Evolutionary conservation across 2,797 vertebrate species (phyloP).

Genomic region (Anguilla megastoma): DNA sequence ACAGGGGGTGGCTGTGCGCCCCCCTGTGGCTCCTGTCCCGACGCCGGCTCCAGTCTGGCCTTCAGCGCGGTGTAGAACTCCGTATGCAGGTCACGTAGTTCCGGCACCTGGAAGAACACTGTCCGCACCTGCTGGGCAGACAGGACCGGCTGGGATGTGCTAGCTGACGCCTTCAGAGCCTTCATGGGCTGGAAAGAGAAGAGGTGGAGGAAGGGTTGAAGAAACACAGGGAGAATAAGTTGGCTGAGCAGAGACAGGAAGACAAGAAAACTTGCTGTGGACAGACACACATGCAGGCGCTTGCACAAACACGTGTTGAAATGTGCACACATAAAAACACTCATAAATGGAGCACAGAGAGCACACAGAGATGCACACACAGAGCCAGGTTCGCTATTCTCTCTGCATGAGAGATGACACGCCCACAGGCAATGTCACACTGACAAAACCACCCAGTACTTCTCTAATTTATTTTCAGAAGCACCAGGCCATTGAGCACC

Average conservation of each 20-base stretch:
- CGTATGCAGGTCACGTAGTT: slow-evolving; percentile 69
- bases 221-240: background rate
- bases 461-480: slow-evolving; percentile 2
- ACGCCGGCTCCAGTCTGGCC: slow-evolving; percentile 48
- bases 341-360: background rate
- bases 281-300: background rate
- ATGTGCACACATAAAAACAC: background rate
- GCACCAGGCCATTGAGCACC: background rate
- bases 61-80: slow-evolving; percentile 64
- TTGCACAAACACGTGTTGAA: too few relatives aligned
- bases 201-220: background rate
- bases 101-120: slow-evolving; percentile 76
- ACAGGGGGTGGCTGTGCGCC: slow-evolving; percentile 45
- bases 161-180: slow-evolving; percentile 71
- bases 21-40: slow-evolving; percentile 44
- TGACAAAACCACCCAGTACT: background rate
- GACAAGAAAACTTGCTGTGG: background rate
- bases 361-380: background rate
- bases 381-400: background rate
- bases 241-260: background rate
- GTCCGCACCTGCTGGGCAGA: slow-evolving; percentile 69
- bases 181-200: slow-evolving; percentile 68
- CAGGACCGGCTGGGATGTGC: slow-evolving; percentile 76
- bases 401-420: background rate
- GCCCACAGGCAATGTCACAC: background rate